phyloP scores from a whole-genome alignment of 1,140 invertebrate genomes.

The Orchestia grillus region DNA sequence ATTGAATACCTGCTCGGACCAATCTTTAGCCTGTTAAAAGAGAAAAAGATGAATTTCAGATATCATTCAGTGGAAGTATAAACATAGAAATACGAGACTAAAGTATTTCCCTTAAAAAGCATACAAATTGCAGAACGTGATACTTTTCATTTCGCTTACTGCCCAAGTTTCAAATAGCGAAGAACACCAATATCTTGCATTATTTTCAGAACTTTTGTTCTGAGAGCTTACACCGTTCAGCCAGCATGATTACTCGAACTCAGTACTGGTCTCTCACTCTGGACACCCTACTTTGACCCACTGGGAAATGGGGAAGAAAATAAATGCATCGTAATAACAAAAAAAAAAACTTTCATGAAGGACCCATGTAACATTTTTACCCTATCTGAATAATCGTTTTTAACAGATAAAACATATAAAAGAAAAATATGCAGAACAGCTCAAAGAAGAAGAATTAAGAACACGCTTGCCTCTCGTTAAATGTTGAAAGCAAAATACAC shows the following conservation, averaged over 20 bases:
- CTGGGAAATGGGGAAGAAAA: background rate
- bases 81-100: background rate
- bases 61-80: background rate
- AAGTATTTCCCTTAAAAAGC: background rate
- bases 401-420: background rate
- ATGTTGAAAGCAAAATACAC: background rate
- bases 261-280: background rate
- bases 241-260: background rate
- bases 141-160: too few species aligned
- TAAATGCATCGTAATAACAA: too few species aligned
- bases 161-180: too few species aligned
- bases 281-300: background rate
- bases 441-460: background rate
- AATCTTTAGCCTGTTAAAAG: conserved; percentile 16
- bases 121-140: background rate
- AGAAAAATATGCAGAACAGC: background rate
- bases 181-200: too few species aligned
- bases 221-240: background rate
- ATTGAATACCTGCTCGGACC: conserved; percentile 33
- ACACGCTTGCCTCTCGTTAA: background rate
- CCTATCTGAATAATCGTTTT: background rate
- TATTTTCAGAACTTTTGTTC: too few species aligned
- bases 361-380: background rate
- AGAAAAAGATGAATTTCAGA: background rate
- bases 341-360: background rate